Evolutionary conservation across 2,113 vertebrate genomes (phyloP).

Genomic region (Collichthys lucidus): DNA sequence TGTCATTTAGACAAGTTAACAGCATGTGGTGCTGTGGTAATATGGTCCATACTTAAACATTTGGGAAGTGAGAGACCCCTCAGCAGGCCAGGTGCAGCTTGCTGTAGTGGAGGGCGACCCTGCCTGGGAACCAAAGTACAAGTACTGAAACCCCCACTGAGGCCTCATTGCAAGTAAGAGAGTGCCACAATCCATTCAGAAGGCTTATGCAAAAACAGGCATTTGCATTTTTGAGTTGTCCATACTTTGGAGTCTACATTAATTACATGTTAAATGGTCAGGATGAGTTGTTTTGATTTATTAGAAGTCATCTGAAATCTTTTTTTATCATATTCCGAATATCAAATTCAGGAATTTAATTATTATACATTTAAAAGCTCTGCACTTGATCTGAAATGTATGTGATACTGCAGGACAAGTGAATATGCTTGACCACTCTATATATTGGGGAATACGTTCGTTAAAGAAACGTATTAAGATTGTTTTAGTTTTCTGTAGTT

Average conservation of each 20-base stretch:
- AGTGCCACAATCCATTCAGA: conserved; percentile 1
- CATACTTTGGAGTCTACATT: neutral
- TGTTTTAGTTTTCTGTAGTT: conserved; percentile 3
- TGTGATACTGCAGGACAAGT: neutral
- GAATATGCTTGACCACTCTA: neutral
- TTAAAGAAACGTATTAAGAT: conserved; percentile 31
- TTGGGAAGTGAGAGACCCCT: conserved; percentile 12
- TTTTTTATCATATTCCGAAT: too few relatives aligned
- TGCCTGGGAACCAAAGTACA: conserved; percentile 1
- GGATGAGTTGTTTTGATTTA: neutral
- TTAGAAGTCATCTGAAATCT: too few relatives aligned
- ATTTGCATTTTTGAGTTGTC: neutral
- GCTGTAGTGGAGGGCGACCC: neutral
- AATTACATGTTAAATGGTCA: neutral
- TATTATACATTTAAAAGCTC: neutral
- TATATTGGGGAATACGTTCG: neutral
- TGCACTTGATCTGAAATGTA: neutral
- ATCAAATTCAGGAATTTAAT: neutral
- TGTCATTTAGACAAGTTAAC: conserved; percentile 7
- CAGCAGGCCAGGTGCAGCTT: conserved; percentile 19
- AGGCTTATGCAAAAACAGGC: conserved; percentile 1
- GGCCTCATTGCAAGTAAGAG: neutral
- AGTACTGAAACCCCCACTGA: neutral
- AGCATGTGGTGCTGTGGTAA: conserved; percentile 36
- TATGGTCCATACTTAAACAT: conserved; percentile 21